Evolutionary conservation across 2,113 vertebrate genomes (phyloP), one percentile per base, ranked within the genome.

Genomic region (Mirza zaza): DNA sequence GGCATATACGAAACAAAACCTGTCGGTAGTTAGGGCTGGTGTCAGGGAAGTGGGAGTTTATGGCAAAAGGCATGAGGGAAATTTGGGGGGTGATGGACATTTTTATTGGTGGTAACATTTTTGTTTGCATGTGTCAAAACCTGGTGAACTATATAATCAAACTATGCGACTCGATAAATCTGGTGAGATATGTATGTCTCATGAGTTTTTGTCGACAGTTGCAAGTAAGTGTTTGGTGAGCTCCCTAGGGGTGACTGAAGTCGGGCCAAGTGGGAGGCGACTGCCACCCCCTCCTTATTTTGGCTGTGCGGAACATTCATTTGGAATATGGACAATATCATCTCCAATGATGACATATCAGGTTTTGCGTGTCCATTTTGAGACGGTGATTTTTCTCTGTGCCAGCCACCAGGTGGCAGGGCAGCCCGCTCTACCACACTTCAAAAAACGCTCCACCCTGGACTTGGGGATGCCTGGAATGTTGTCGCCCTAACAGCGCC

Each of bases 381-480:
- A 81, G n/a, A 1, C 21, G 42, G 15, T 9, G 36, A 17, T 10
- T 17, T 70, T 97, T 65, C 45, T 57, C 8, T 2, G 2, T 5
- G 27, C 8, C 1, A 25, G 48, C 89, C 95, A 82, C 96, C n/a
- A 91, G 81, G 34, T 97, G 96, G 88, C 73, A 79, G 68, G 55
- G 65, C 14, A 55, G 70, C 20, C 73, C 39, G 17, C n/a, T 57
- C 39, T n/a, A 27, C 39, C 1, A 6, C 21, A 1, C 1, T 34
- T 25, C 0, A 3, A 68, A 59, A 8, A 48, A 48, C 0, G 10
- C 29, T 63, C 55, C 10, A 0, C 5, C 0, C 2, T 1, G 1
- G 50, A 17, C 1, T 18, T 32, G 67, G n/a, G 5, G 23, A 1
- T 4, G 57, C 14, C 45, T 3, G 59, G 29, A 29, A 20, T n/a